Conservation (phyloP, 2,113 vertebrate species). For the Hypomesus transpacificus region DNA sequence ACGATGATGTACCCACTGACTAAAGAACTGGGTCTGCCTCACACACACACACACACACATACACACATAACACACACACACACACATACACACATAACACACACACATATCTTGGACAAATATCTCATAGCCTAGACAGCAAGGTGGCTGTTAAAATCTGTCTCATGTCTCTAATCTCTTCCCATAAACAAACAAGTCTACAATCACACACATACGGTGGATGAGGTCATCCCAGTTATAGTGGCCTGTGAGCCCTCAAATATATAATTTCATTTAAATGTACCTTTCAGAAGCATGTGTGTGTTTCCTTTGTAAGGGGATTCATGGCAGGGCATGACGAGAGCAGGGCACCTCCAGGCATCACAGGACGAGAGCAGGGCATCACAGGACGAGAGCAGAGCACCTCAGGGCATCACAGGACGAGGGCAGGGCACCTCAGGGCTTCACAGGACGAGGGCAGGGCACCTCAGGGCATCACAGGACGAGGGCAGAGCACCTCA, state of each 20-base stretch:
- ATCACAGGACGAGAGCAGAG: not conserved
- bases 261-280: conserved; percentile 73
- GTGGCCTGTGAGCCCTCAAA: conserved; percentile 50
- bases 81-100: conserved; percentile 11
- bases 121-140: conserved; percentile 46
- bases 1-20: too few species aligned
- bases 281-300: conserved; percentile 55
- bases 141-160: conserved; percentile 62
- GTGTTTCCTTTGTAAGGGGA: too few species aligned
- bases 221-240: conserved; percentile 33
- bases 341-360: too few species aligned
- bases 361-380: not conserved
- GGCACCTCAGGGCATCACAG: conserved; percentile 15
- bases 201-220: conserved; percentile 13
- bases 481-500: too few species aligned
- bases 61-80: not conserved
- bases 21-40: not conserved
- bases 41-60: not conserved
- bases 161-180: conserved; percentile 50
- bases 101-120: conserved; percentile 13
- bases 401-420: too few species aligned
- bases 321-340: too few species aligned
- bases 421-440: too few species aligned
- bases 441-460: not conserved
- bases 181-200: conserved; percentile 10